Evolutionary conservation across 2,113 vertebrate species (phyloP).

Genomic region (Haemorhous mexicanus): DNA sequence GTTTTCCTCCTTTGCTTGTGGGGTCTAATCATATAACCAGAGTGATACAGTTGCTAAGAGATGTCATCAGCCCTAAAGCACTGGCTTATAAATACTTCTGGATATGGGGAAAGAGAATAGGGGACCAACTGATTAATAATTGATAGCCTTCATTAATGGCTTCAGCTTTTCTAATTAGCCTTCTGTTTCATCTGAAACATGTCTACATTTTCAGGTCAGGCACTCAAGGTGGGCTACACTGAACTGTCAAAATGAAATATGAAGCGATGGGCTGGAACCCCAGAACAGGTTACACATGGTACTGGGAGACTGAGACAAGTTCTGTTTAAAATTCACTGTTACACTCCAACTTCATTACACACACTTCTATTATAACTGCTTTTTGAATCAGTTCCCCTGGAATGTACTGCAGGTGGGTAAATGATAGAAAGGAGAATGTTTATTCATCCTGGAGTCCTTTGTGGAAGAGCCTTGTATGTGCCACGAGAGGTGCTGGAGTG

Average conservation of each 20-base stretch:
- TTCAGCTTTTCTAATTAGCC: constrained; percentile 63
- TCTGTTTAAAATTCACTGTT: neutral
- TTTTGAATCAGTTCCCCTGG: neutral
- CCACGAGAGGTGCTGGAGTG: neutral
- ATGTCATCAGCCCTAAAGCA: neutral
- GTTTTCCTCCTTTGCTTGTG: neutral
- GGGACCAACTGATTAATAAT: constrained; percentile 62
- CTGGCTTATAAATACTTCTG: neutral
- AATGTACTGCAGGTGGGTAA: neutral
- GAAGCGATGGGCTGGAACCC: constrained; percentile 27
- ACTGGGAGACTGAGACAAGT: neutral
- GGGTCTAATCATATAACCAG: neutral
- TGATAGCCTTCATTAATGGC: constrained; percentile 42
- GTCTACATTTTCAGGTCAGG: constrained; percentile 43
- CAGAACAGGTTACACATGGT: neutral
- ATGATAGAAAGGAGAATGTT: neutral
- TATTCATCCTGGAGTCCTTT: neutral
- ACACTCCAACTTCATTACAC: neutral
- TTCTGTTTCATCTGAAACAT: constrained; percentile 66
- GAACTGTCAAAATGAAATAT: constrained; percentile 61
- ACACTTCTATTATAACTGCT: neutral
- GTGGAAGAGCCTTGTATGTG: neutral
- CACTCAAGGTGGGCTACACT: constrained; percentile 3
- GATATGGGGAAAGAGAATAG: neutral
- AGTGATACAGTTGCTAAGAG: neutral